phyloP scores from a whole-genome alignment of 2,797 vertebrate genomes.

The Galaxias olidus region DNA sequence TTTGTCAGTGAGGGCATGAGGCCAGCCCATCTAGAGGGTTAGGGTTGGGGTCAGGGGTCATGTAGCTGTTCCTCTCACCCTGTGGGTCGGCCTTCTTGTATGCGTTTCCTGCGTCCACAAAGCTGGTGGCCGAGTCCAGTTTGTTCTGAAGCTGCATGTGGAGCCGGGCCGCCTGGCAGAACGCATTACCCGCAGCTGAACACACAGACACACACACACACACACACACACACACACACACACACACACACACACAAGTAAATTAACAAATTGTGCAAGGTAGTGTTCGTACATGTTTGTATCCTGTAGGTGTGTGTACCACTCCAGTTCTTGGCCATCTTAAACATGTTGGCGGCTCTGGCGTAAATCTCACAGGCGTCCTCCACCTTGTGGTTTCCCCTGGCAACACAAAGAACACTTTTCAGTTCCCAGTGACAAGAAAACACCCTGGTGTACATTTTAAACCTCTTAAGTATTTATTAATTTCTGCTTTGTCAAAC shows the following conservation, averaged over 20 bases:
- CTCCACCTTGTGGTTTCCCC: conserved; percentile 94
- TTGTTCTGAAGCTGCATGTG: conserved; percentile 99
- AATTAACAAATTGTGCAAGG: background rate
- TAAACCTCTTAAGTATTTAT: background rate
- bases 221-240: background rate
- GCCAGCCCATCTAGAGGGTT: too few relatives aligned
- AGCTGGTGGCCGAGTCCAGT: conserved; percentile 94
- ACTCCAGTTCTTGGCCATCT: conserved; percentile 98
- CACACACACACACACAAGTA: background rate
- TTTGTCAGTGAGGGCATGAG: too few relatives aligned
- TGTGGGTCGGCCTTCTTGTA: conserved; percentile 98
- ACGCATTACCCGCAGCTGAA: conserved; percentile 93
- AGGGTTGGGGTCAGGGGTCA: conserved; percentile 5
- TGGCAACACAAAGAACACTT: conserved; percentile 47
- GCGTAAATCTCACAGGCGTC: conserved; percentile 98
- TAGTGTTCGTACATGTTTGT: background rate
- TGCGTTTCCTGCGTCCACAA: conserved; percentile 95
- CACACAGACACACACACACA: conserved; percentile 10
- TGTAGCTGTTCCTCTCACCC: conserved; percentile 71
- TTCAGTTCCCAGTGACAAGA: too few relatives aligned
- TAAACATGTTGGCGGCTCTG: conserved; percentile 99
- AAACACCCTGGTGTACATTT: background rate
- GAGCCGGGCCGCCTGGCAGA: conserved; percentile 94
- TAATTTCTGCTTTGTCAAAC: too few relatives aligned
- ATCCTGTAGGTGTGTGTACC: conserved; percentile 68